These are phyloP conservation scores for Enteromius thamalakanensis DNA, from an alignment of 2,797 vertebrate genomes.

Conservation along the genomic window DNA sequence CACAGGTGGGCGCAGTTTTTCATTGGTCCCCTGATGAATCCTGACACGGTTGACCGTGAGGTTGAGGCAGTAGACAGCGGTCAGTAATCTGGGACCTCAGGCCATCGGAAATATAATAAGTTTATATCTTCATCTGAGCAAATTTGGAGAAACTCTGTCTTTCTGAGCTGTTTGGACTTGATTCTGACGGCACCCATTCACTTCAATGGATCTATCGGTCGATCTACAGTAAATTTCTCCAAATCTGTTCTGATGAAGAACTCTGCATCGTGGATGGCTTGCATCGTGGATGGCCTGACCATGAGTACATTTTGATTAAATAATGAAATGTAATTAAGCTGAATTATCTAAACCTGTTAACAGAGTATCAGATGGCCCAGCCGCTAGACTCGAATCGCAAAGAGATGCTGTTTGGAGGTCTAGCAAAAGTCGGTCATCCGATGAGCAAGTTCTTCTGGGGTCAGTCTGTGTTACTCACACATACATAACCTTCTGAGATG, in stretches of 20 bases:
- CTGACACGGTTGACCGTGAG: constrained; percentile 92
- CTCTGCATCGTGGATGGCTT: neutral
- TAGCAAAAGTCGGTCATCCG: constrained; percentile 90
- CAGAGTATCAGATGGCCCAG: constrained; percentile 91
- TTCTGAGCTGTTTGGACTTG: neutral
- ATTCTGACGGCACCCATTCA: constrained; percentile 6
- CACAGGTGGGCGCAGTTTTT: constrained; percentile 97
- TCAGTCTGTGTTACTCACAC: constrained; percentile 65
- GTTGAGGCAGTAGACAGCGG: constrained; percentile 97
- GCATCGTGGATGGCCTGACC: neutral
- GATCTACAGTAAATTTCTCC: neutral
- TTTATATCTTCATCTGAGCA: neutral
- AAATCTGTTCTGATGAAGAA: neutral
- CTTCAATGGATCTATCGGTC: neutral
- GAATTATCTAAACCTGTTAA: constrained; percentile 53
- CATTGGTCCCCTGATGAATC: constrained; percentile 93
- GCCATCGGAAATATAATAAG: neutral
- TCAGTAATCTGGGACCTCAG: constrained; percentile 66
- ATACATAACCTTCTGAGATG: neutral
- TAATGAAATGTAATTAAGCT: neutral
- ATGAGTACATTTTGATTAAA: neutral
- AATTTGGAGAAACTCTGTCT: neutral
- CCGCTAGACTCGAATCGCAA: constrained; percentile 93
- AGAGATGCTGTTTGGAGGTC: constrained; percentile 93
- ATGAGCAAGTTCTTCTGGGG: constrained; percentile 98